phyloP scores from a whole-genome alignment of 2,888 invertebrate species.

The Lithosia quadra region DNA sequence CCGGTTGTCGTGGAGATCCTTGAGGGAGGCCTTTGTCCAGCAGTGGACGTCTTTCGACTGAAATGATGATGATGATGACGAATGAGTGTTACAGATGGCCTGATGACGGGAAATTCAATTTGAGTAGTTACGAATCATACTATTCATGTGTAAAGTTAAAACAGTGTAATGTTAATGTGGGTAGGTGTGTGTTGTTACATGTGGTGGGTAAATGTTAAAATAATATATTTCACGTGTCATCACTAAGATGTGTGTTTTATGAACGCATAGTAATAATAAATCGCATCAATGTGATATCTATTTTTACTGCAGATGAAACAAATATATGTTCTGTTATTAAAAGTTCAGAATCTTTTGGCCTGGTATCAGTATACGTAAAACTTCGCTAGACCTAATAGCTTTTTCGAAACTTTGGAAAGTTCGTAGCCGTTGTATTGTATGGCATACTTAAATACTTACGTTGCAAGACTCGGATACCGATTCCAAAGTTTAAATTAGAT shows the following conservation, averaged over 20 bases:
- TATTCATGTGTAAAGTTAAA: no score
- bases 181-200: no score
- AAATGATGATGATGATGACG: no score
- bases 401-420: slow-evolving; percentile 42
- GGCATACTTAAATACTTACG: slow-evolving; percentile 2
- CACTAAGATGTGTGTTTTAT: background rate
- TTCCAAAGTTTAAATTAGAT: slow-evolving; percentile 40
- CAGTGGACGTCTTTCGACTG: no score
- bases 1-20: no score
- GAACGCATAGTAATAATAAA: background rate
- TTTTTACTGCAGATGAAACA: slow-evolving; percentile 19
- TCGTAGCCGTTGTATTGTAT: slow-evolving; percentile 17
- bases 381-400: slow-evolving; percentile 24
- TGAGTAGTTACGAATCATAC: no score
- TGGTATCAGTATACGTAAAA: slow-evolving; percentile 20
- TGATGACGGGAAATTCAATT: no score
- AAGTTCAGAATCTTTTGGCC: slow-evolving; percentile 21
- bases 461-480: slow-evolving; percentile 15
- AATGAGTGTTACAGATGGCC: no score
- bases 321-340: slow-evolving; percentile 22
- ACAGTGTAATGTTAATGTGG: no score
- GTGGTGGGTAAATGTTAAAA: background rate
- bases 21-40: no score
- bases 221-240: background rate
- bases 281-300: slow-evolving; percentile 1